Conservation (phyloP, 2,113 vertebrate species). For the Zootoca vivipara region DNA sequence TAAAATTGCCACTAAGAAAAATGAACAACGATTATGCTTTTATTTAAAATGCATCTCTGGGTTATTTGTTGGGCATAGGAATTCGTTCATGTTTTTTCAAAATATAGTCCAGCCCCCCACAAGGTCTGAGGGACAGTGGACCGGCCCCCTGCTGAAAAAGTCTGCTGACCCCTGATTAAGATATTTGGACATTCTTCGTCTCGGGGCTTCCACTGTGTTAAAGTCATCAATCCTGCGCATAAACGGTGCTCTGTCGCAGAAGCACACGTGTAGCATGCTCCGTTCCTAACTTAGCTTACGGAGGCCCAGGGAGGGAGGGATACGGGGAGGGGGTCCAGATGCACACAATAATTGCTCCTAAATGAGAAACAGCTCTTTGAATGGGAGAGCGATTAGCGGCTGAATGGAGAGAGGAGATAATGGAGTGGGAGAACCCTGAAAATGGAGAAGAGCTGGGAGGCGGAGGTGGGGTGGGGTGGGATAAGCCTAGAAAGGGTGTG, state of each 20-base stretch:
- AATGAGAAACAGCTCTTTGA: constrained; percentile 10
- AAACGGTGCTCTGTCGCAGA: not conserved
- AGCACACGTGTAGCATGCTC: not conserved
- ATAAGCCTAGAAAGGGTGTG: not conserved
- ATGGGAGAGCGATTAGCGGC: not conserved
- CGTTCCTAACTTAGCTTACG: not conserved
- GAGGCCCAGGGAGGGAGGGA: not conserved
- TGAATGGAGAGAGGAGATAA: constrained; percentile 4
- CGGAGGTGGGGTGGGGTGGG: not conserved
- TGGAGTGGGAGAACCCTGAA: not conserved
- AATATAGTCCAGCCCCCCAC: too few relatives aligned
- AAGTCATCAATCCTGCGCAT: not conserved
- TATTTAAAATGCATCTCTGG: too few relatives aligned
- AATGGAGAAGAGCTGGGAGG: not conserved
- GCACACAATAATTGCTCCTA: constrained; percentile 9
- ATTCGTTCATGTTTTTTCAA: too few relatives aligned
- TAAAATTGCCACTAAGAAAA: too few relatives aligned
- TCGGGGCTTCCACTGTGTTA: not conserved
- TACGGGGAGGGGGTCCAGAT: not conserved
- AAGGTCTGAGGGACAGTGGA: too few relatives aligned
- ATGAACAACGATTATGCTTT: too few relatives aligned
- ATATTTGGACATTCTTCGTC: not conserved
- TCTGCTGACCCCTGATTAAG: not conserved
- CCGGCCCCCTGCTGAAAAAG: too few relatives aligned
- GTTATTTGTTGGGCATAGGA: too few relatives aligned